Evolutionary conservation across 2,113 vertebrate genomes (phyloP), one percentile per base, ranked within the genome.

Genomic region (Xyrauchen texanus): DNA sequence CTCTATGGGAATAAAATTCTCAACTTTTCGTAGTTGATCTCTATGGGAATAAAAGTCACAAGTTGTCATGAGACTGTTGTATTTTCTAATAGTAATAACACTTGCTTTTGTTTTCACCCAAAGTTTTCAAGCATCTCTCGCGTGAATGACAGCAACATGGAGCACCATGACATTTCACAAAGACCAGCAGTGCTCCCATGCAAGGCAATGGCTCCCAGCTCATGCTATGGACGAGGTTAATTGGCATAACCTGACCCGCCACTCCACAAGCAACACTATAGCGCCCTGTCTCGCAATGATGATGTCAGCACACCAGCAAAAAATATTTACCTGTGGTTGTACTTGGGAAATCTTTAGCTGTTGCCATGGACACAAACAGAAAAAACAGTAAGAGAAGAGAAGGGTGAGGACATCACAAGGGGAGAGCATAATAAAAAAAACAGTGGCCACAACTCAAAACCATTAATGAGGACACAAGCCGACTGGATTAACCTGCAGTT

Each of bases 271-370:
- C 80, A 81, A 78, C 81, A 84, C 85, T 82, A 82, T 76, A 77
- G 82, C 44, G 6, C 81, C 83, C 83, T 87, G 88, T 83, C 89
- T 89, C 52, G 86, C 81, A 85, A 84, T 85, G 86, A 89, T 85
- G 75, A 77, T 87, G 86, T 80, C 78, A 70, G 66, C 81, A 64
- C 86, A 60, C 72, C 77, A 69, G 79, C 58, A 79, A 79, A 86
- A 82, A 76, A 90, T 93, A 93, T 90, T 93, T 93, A 93, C 92
- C 92, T 93, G 91, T 85, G 51, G 91, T 90, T 68, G 91, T 88
- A 86, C 90, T 90, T 89, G 91, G 92, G 83, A 90, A 92, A 89
- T 92, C 92, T 93, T 92, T 93, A 86, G 91, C 92, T 92, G 92
- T 92, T 91, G 88, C 90, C 92, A 91, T 90, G 91, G 91, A 92